Evolutionary conservation across 2,113 vertebrate genomes (phyloP), one percentile per base, ranked within the genome.

Genomic region (Climacteris rufus): DNA sequence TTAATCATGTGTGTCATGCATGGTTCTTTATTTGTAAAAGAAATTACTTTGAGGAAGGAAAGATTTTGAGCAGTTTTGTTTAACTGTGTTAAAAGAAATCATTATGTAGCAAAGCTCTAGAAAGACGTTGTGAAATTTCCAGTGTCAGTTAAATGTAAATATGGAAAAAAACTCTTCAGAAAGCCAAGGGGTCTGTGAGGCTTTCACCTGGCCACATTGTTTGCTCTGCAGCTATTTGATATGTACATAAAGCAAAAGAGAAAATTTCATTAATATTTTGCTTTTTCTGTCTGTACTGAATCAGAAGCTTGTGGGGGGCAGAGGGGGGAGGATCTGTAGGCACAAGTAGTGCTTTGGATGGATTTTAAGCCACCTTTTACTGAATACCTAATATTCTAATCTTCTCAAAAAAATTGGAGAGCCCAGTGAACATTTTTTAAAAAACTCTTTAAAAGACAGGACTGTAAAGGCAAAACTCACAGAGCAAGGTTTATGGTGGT

Each of bases 391-490:
- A 42, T 42, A 13, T 42, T 42, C 15, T 68, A 20, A 39, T 37
- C 39, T 78, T 71, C 19, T 14, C 22, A 53, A 27, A n/a, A n/a
- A 22, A 7, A 8, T 30, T 15, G 30, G 9, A 31, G 9, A 71
- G 15, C 15, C 19, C 18, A 33, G 25, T 75, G 35, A 69, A 47
- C 4, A 6, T 42, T 57, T 42, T 9, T 64, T 56, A 47, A 17
- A 65, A 70, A 91, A 54, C 27, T 15, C 3, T 35, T 72, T 39
- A 31, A 56, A 87, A 91, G 75, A 23, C n/a, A 44, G 78, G 10
- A 15, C 72, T 90, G 77, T 89, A 90, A 94, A 91, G 76, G 63
- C 77, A 94, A 83, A 96, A 63, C 35, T 63, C 77, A 56, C 80
- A 83, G 86, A 60, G 12, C 69, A 86, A 91, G 90, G 80, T 70